These are phyloP conservation scores for Tipula lateralis DNA, from an alignment of 2,888 invertebrate genomes.

Conservation along the genomic window DNA sequence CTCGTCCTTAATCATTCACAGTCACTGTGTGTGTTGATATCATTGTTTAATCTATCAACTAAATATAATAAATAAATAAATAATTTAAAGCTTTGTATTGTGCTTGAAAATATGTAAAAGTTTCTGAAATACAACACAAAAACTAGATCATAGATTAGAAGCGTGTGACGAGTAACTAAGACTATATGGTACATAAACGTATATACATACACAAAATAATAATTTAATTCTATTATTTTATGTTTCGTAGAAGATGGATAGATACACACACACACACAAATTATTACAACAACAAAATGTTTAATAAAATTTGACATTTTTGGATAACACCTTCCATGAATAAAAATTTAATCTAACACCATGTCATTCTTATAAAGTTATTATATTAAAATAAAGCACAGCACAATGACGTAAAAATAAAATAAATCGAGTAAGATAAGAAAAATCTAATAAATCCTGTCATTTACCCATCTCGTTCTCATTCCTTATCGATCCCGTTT, in stretches of 20 bases:
- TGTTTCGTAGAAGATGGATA: not conserved
- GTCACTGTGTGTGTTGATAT: not conserved
- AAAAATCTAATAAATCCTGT: slow-evolving; percentile 13
- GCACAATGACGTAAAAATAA: not conserved
- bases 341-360: slow-evolving; percentile 19
- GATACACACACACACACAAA: not conserved
- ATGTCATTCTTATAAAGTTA: not conserved
- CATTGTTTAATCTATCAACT: not conserved
- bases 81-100: slow-evolving; percentile 7
- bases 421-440: not conserved
- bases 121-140: not conserved
- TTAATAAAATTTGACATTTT: slow-evolving; percentile 19
- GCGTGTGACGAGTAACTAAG: not conserved
- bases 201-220: not conserved
- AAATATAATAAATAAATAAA: slow-evolving; percentile 12
- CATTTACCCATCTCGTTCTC: not conserved
- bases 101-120: not conserved
- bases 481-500: not conserved
- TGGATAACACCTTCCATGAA: slow-evolving; percentile 15
- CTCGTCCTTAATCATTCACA: not conserved
- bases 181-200: not conserved
- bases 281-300: not conserved
- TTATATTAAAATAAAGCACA: slow-evolving; percentile 19
- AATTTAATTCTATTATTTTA: slow-evolving; percentile 9
- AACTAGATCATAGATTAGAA: not conserved